phyloP scores from a whole-genome alignment of 2,113 vertebrate species.

The Varanus komodoensis region DNA sequence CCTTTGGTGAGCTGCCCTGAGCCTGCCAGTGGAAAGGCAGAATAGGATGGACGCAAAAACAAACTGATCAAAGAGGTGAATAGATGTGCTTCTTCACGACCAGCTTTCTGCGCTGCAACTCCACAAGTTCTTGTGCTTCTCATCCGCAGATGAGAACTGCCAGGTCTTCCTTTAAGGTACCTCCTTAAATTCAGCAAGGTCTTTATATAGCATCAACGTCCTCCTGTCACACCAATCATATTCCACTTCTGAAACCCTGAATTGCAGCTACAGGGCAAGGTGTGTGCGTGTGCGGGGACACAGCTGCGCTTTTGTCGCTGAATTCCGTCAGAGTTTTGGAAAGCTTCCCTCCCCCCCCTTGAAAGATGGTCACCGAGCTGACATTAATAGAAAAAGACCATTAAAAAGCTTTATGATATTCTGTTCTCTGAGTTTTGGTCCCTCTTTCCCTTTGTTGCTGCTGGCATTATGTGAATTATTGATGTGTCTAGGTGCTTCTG shows the following conservation, averaged over 20 bases:
- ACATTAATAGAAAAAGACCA: constrained; percentile 89
- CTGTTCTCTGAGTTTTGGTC: constrained; percentile 81
- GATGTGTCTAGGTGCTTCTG: constrained; percentile 81
- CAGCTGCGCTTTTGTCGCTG: constrained; percentile 49
- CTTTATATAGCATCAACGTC: not conserved
- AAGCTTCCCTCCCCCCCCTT: constrained; percentile 67
- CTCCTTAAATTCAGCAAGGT: not conserved
- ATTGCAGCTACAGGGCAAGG: not conserved
- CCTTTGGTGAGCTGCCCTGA: not conserved
- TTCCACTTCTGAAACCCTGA: not conserved
- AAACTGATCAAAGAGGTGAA: not conserved
- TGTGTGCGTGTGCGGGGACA: not conserved
- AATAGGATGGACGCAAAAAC: not conserved
- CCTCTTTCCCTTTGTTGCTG: constrained; percentile 89
- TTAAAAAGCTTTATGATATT: constrained; percentile 85
- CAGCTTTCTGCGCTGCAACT: not conserved
- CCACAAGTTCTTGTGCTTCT: not conserved
- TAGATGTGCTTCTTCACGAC: not conserved
- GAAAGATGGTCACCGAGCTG: constrained; percentile 76
- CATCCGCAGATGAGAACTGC: not conserved
- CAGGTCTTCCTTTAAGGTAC: not conserved
- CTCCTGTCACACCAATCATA: not conserved
- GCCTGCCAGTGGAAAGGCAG: not conserved
- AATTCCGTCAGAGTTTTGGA: constrained; percentile 53
- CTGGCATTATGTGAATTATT: constrained; percentile 93